Conservation (phyloP, 2,113 vertebrate species). For the Sander vitreus region DNA sequence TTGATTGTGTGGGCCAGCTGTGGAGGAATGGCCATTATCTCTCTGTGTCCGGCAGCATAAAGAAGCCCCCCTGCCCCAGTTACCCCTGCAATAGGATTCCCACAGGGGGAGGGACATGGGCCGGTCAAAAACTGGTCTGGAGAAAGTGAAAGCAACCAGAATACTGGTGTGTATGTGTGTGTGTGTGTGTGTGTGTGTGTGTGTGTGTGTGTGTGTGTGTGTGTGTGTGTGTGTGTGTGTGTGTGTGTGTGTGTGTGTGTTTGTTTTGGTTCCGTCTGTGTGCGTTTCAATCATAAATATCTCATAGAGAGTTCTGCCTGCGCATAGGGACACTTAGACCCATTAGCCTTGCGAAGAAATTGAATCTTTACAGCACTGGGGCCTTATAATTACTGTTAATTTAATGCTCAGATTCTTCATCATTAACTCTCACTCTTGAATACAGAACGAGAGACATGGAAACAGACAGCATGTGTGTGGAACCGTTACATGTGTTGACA, state of each 20-base stretch:
- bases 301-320: conserved; percentile 86
- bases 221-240: conserved; percentile 47
- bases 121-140: conserved; percentile 64
- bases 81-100: conserved; percentile 74
- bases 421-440: conserved; percentile 96
- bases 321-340: conserved; percentile 92
- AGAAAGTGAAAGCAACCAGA: conserved; percentile 70
- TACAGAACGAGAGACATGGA: conserved; percentile 73
- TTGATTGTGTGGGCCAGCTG: conserved; percentile 84
- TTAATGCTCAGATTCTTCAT: conserved; percentile 97
- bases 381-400: conserved; percentile 99
- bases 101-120: conserved; percentile 78
- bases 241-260: conserved; percentile 8
- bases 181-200: conserved; percentile 64
- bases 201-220: conserved; percentile 64
- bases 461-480: conserved; percentile 58
- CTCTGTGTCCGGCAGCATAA: conserved; percentile 80
- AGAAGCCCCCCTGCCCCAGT: conserved; percentile 74
- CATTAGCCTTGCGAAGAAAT: conserved; percentile 97
- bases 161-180: conserved; percentile 47
- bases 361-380: conserved; percentile 96
- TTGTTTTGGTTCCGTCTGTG: conserved; percentile 35
- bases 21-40: conserved; percentile 85
- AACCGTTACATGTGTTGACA: conserved; percentile 86
- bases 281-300: conserved; percentile 63